phyloP scores from a whole-genome alignment of 2,113 vertebrate species.

The Himantopus leucocephalus region DNA sequence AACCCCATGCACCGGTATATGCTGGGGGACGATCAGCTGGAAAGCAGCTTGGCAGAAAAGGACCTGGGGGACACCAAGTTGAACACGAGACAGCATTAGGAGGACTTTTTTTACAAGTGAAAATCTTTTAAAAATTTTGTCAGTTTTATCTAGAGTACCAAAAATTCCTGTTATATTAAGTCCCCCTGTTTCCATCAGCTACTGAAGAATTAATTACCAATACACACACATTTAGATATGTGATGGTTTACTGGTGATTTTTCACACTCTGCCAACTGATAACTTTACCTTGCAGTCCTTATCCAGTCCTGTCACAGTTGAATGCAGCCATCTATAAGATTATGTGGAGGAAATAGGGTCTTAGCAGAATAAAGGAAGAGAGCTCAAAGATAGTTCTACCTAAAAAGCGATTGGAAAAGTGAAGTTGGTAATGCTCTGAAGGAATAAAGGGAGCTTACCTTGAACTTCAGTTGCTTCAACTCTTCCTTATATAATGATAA shows the following conservation, averaged over 20 bases:
- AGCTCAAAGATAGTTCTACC: slow-evolving; percentile 1
- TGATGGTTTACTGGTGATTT: slow-evolving; percentile 31
- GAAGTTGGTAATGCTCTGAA: slow-evolving; percentile 40
- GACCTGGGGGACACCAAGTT: not conserved
- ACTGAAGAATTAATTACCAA: slow-evolving; percentile 5
- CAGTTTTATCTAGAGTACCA: not conserved
- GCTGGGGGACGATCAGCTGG: accelerated
- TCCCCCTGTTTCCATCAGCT: not conserved
- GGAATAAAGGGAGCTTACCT: slow-evolving; percentile 18
- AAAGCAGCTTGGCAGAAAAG: not conserved
- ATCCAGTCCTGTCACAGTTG: slow-evolving; percentile 57
- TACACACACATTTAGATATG: not conserved
- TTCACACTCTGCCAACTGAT: slow-evolving; percentile 28
- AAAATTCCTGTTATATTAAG: not conserved
- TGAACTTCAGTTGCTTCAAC: slow-evolving; percentile 15
- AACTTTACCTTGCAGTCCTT: slow-evolving; percentile 50
- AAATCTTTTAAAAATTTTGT: not conserved
- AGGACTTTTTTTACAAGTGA: not conserved
- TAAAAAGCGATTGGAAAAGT: slow-evolving; percentile 24
- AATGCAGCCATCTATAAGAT: slow-evolving; percentile 64
- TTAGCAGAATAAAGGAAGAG: slow-evolving; percentile 49
- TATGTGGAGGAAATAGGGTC: slow-evolving; percentile 64
- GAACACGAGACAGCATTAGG: not conserved
- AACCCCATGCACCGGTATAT: not conserved
- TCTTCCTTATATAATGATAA: slow-evolving; percentile 26